A percentile compares a stretch with the other conserved stretches of the same genome.
Conservation (phyloP, 1,140 invertebrate genomes). For the Drepana arcuata region DNA sequence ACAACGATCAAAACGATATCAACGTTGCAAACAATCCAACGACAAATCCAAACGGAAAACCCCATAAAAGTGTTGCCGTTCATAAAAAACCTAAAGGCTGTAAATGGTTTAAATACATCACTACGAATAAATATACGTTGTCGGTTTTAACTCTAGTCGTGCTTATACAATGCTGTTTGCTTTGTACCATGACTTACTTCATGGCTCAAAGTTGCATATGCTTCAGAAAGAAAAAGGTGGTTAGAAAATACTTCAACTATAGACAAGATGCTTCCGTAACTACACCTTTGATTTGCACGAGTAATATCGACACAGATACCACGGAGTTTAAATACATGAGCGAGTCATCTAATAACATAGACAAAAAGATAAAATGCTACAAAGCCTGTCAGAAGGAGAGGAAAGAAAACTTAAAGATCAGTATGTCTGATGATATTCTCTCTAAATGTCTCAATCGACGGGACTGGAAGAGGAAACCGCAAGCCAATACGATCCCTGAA, state of each 20-base stretch:
- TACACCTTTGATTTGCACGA: conserved; percentile 44
- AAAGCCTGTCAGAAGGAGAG: conserved; percentile 45
- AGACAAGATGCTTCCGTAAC: conserved; percentile 47
- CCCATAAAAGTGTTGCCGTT: too few species aligned
- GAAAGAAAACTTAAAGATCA: conserved; percentile 26
- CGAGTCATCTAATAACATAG: conserved; percentile 40
- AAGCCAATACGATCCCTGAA: conserved; percentile 29
- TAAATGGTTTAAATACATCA: too few species aligned
- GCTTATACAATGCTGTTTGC: conserved; percentile 36
- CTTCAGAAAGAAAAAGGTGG: conserved; percentile 29
- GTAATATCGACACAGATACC: conserved; percentile 47
- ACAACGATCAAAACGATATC: too few species aligned
- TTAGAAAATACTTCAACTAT: conserved; percentile 39
- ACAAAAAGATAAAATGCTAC: conserved; percentile 47
- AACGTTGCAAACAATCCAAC: too few species aligned
- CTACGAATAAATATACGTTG: conserved; percentile 22
- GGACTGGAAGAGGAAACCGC: conserved; percentile 38
- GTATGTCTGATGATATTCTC: conserved; percentile 54
- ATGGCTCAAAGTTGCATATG: conserved; percentile 27
- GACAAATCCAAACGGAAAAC: too few species aligned
- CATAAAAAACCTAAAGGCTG: too few species aligned
- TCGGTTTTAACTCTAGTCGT: conserved; percentile 26
- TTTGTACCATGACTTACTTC: conserved; percentile 36
- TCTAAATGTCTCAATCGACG: conserved; percentile 52
- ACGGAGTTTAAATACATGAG: conserved; percentile 34